phyloP scores from a whole-genome alignment of 92 coral and sea anemone genomes.

The Porites lobata region DNA sequence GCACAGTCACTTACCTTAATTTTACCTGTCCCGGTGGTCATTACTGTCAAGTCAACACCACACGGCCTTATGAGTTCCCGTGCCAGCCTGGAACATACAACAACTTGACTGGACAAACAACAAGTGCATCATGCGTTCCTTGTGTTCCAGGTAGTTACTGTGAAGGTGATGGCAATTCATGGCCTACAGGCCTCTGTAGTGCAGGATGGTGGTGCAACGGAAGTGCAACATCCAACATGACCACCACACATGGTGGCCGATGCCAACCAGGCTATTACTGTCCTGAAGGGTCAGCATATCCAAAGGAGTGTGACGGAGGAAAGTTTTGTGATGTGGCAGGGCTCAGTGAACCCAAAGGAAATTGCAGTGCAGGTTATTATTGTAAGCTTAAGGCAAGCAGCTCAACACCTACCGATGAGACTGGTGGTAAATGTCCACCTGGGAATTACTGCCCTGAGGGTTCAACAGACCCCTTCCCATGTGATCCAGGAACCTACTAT shows the following conservation, averaged over 20 bases:
- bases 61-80: conserved; percentile 71
- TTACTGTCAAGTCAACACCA: conserved; percentile 89
- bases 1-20: conserved; percentile 66
- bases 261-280: conserved; percentile 95
- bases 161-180: conserved; percentile 89
- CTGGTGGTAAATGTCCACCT: conserved; percentile 87
- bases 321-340: conserved; percentile 85
- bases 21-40: conserved; percentile 89
- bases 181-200: conserved; percentile 95
- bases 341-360: conserved; percentile 83
- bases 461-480: conserved; percentile 78
- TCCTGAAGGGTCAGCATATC: conserved; percentile 81
- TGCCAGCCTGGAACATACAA: conserved; percentile 93
- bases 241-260: conserved; percentile 89
- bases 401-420: conserved; percentile 85
- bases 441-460: conserved; percentile 93
- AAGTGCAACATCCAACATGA: conserved; percentile 87
- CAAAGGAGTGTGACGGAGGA: conserved; percentile 90
- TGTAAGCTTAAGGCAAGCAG: conserved; percentile 80
- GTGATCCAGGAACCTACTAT: conserved; percentile 89
- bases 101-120: conserved; percentile 79
- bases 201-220: conserved; percentile 98
- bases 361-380: conserved; percentile 92
- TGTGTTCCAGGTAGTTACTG: conserved; percentile 94
- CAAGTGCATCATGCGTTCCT: conserved; percentile 74